These are phyloP conservation scores for Diachasmimorpha longicaudata DNA, from an alignment of 1,140 invertebrate genomes.

Conservation along the genomic window DNA sequence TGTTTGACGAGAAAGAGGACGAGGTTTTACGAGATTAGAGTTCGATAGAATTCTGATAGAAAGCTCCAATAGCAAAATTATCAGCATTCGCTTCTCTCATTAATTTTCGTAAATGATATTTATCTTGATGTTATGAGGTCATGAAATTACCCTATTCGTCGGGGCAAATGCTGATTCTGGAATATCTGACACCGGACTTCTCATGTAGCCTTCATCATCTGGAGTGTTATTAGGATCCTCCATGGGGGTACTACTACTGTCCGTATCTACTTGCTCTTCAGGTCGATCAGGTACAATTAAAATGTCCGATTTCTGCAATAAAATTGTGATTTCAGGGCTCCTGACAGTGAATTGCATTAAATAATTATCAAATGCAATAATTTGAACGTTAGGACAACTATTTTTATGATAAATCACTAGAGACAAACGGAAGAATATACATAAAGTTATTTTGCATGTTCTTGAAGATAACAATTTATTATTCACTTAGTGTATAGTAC, in stretches of 20 bases:
- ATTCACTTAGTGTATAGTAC: background rate
- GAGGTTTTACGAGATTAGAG: too few relatives aligned
- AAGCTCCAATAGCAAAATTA: too few relatives aligned
- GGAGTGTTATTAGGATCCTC: constrained; percentile 36
- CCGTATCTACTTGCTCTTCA: constrained; percentile 41
- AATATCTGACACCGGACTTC: constrained; percentile 56
- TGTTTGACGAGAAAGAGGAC: too few relatives aligned
- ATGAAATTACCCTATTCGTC: constrained; percentile 65
- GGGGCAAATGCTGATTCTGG: constrained; percentile 68
- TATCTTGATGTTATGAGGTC: too few relatives aligned
- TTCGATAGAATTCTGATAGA: too few relatives aligned
- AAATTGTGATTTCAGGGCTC: background rate
- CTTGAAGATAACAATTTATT: background rate
- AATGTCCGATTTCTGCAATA: constrained; percentile 60
- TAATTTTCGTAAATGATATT: too few relatives aligned
- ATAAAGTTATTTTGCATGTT: too few relatives aligned
- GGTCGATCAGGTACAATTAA: constrained; percentile 57
- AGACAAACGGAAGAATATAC: too few relatives aligned
- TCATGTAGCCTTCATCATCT: constrained; percentile 48
- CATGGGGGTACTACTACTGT: background rate
- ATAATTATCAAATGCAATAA: too few relatives aligned
- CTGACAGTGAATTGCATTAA: background rate
- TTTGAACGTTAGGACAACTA: too few relatives aligned
- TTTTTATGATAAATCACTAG: too few relatives aligned
- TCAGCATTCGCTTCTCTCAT: too few relatives aligned